Evolutionary conservation across 2,888 invertebrate species (phyloP), one percentile per base, ranked within the genome.

Genomic region (Parnassius smintheus): DNA sequence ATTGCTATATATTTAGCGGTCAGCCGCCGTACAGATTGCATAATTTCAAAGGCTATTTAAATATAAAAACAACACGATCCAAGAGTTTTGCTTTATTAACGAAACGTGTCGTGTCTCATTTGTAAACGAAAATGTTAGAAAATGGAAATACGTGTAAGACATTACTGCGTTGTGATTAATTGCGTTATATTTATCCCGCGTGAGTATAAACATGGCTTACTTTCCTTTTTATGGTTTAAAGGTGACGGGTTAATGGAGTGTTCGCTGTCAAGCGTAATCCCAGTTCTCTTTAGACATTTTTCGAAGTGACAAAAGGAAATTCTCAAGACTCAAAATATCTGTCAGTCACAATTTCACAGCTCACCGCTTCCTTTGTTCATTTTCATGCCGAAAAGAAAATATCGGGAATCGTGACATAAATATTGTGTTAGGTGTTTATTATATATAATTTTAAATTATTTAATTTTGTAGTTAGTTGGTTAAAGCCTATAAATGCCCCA

Each of bases 101-200:
- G 61, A 25, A 13, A 48, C n/a, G 48, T 48, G 48, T 69, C 66
- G 70, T 65, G 71, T 67, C 67, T 69, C 68, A 66, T 68, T 66
- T 66, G 35, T 56, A 73, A 70, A 74, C 75, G 72, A 90, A 86
- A 81, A 91, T 91, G 91, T 71, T 80, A 71, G 71, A 89, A 87
- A 85, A 91, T 91, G 91, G 86, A 85, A 81, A 80, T 84, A 75
- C 73, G 75, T 66, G 72, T 71, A 72, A 80, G 78, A 76, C 75
- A 76, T 68, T 78, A 69, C 73, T 83, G 71, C 70, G 60, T 84
- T 66, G 70, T 82, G 68, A 72, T 85, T 85, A 83, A 78, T 75
- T 85, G 76, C 77, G 73, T 75, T 65, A 41, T 83, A 60, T 70
- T 82, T 62, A 73, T 75, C 69, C 73, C 81, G 60, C 70, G 79